These are phyloP conservation scores for Glyphotaelius pellucidus DNA, from an alignment of 2,888 invertebrate genomes.

Conservation along the genomic window DNA sequence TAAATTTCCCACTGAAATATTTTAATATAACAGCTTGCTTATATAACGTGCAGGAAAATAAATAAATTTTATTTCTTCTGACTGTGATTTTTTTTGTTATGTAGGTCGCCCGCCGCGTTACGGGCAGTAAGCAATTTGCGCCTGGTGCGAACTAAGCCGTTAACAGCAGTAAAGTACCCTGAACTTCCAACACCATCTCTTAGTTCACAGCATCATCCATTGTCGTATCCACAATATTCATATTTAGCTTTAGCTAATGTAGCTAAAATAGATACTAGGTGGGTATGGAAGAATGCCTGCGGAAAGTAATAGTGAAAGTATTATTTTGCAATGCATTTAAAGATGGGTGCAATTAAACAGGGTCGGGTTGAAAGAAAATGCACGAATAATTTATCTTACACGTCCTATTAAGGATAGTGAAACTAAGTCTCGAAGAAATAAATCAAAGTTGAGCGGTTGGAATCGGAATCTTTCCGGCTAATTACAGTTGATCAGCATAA, in stretches of 20 bases:
- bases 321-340: constrained; percentile 7
- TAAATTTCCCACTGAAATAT: too few species aligned
- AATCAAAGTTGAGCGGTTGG: too few species aligned
- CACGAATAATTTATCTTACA: too few species aligned
- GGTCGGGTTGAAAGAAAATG: neutral
- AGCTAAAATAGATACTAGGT: neutral
- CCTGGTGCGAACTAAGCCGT: neutral
- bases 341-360: neutral
- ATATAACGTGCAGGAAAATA: too few species aligned
- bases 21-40: too few species aligned
- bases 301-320: constrained; percentile 30
- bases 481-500: too few species aligned
- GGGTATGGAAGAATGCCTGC: neutral
- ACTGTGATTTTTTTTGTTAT: neutral
- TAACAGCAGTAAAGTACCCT: neutral
- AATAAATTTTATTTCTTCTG: too few species aligned
- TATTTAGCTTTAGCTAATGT: neutral
- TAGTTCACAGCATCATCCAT: neutral
- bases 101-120: neutral
- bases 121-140: neutral
- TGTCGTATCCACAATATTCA: neutral
- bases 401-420: too few species aligned
- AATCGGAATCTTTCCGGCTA: too few species aligned
- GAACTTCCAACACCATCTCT: neutral
- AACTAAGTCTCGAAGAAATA: too few species aligned